Evolutionary conservation across 1,140 invertebrate genomes (phyloP).

Genomic region (Stegodyphus dumicola): DNA sequence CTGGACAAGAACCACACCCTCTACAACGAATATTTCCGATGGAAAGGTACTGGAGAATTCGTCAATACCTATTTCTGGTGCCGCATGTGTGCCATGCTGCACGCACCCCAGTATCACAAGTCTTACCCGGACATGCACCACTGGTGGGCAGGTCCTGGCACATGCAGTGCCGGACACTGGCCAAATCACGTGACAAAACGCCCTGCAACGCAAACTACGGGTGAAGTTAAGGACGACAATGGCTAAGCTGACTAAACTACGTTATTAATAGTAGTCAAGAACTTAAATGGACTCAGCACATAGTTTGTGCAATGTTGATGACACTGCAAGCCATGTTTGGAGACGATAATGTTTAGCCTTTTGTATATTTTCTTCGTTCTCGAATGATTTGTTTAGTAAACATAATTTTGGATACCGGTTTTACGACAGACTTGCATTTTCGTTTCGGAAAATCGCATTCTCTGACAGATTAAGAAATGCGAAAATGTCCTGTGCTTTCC

Average conservation of each 20-base stretch:
- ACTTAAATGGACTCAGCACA: no score
- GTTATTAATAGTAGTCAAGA: no score
- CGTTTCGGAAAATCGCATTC: no score
- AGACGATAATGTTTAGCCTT: no score
- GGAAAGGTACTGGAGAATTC: constrained; percentile 91
- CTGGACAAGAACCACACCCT: constrained; percentile 86
- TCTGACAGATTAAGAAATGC: no score
- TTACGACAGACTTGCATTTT: no score
- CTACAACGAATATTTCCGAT: constrained; percentile 93
- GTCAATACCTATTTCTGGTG: constrained; percentile 97
- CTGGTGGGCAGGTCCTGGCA: constrained; percentile 65
- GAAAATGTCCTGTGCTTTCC: no score
- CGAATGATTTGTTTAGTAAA: no score
- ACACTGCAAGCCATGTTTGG: no score
- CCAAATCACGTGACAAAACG: neutral
- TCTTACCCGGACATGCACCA: constrained; percentile 72
- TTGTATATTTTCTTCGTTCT: no score
- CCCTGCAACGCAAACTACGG: neutral
- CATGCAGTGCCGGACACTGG: constrained; percentile 53
- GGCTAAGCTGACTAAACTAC: constrained; percentile 12
- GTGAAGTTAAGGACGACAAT: constrained; percentile 38
- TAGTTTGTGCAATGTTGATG: no score
- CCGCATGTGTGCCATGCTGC: constrained; percentile 89
- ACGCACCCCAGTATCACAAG: constrained; percentile 74
- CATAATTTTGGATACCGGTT: no score